A percentile compares a stretch with the other conserved stretches of the same genome.
These are phyloP conservation scores for Cyprinodon brontotheroides DNA, from an alignment of 2,113 vertebrate species.

Conservation along the genomic window DNA sequence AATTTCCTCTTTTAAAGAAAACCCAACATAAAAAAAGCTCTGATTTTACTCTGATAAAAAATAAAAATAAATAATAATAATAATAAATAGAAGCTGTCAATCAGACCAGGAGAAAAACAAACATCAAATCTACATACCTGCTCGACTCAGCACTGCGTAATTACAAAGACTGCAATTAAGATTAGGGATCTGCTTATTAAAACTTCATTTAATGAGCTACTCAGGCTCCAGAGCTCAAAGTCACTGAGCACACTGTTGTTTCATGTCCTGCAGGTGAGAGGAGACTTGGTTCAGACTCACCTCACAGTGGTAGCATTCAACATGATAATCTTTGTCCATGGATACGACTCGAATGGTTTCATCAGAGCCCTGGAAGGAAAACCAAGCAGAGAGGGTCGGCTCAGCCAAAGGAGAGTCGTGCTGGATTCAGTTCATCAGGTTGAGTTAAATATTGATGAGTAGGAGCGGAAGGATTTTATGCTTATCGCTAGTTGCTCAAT, in stretches of 20 bases:
- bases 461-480: too few relatives aligned
- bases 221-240: slow-evolving; percentile 33
- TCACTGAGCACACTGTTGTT: slow-evolving; percentile 3
- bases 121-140: slow-evolving; percentile 30
- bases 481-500: neutral
- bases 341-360: slow-evolving; percentile 97
- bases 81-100: slow-evolving; percentile 37
- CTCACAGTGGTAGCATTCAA: slow-evolving; percentile 96
- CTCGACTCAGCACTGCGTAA: slow-evolving; percentile 35
- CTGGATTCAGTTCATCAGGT: slow-evolving; percentile 10
- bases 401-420: neutral
- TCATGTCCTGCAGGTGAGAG: neutral
- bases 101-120: slow-evolving; percentile 23
- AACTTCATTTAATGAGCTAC: slow-evolving; percentile 50
- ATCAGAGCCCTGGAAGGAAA: slow-evolving; percentile 88
- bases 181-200: slow-evolving; percentile 34
- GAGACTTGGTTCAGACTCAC: slow-evolving; percentile 72
- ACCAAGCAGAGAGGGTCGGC: slow-evolving; percentile 6
- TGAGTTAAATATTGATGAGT: slow-evolving; percentile 21
- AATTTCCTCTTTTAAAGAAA: too few relatives aligned
- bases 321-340: slow-evolving; percentile 97
- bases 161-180: slow-evolving; percentile 63
- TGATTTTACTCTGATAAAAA: slow-evolving; percentile 29
- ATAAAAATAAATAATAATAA: too few relatives aligned
- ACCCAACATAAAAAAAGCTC: neutral